These are phyloP conservation scores for Ephestia elutella DNA, from an alignment of 1,140 invertebrate genomes.

Conservation along the genomic window DNA sequence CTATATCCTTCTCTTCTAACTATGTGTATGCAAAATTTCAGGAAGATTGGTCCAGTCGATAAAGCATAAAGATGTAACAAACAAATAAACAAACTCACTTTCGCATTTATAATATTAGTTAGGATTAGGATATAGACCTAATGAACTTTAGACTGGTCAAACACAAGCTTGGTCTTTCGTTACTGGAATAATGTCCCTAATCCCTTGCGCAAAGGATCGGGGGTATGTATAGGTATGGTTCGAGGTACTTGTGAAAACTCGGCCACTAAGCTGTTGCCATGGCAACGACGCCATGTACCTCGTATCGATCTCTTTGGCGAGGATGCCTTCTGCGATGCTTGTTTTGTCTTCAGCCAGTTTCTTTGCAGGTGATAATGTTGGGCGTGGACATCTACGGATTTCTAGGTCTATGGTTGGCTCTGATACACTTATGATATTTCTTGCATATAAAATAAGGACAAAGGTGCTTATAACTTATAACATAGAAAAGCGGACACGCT, in stretches of 20 bases:
- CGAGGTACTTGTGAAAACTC: not conserved
- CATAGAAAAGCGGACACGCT: no score
- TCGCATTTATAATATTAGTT: no score
- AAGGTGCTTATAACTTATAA: no score
- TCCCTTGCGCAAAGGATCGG: not conserved
- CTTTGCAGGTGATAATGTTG: not conserved
- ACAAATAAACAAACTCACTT: no score
- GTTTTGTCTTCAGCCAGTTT: not conserved
- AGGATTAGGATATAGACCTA: no score
- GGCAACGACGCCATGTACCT: not conserved
- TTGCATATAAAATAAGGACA: no score
- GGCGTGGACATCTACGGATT: not conserved
- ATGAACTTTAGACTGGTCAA: no score
- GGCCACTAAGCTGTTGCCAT: constrained; percentile 3
- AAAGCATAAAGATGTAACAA: no score
- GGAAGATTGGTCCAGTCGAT: no score
- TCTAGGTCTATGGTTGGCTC: not conserved
- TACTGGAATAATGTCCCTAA: not conserved
- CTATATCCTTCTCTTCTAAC: no score
- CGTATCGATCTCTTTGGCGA: not conserved
- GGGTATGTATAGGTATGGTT: not conserved
- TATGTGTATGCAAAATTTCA: no score
- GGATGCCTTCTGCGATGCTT: not conserved
- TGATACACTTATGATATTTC: no score
- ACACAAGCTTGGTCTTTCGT: not conserved